A percentile compares a stretch with the other conserved stretches of the same genome.
Evolutionary conservation across 2,797 vertebrate species (phyloP).

Genomic region (Jordanella pulchra): DNA sequence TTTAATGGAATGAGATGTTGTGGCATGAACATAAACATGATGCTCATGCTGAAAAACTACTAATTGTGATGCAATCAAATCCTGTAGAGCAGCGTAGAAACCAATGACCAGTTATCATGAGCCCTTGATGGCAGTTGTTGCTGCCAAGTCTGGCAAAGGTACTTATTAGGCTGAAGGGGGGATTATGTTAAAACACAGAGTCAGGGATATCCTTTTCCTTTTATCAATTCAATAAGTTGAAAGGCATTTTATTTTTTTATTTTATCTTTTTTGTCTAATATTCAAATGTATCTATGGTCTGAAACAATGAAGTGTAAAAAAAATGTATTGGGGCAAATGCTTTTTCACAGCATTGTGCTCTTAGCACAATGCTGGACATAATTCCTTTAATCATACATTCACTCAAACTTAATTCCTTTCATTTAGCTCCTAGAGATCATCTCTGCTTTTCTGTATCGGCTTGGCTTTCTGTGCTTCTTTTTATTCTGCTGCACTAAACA

Average conservation of each 20-base stretch:
- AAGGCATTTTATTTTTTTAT: neutral
- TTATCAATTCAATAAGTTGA: neutral
- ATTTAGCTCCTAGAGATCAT: conserved; percentile 9
- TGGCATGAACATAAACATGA: neutral
- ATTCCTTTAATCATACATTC: conserved; percentile 9
- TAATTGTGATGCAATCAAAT: neutral
- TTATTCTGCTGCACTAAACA: conserved; percentile 41
- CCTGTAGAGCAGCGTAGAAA: neutral
- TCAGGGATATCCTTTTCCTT: neutral
- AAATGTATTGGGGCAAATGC: too few species aligned
- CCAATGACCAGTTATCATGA: neutral
- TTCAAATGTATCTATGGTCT: neutral
- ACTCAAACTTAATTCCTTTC: conserved; percentile 24
- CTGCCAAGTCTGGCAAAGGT: neutral
- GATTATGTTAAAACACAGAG: neutral
- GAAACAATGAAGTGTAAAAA: neutral
- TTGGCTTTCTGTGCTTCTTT: conserved; percentile 25
- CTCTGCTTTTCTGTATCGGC: conserved; percentile 14
- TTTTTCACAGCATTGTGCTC: too few species aligned
- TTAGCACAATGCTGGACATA: too few species aligned
- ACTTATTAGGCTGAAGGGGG: neutral
- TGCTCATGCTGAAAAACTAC: neutral
- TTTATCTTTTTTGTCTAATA: neutral
- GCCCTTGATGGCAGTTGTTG: neutral
- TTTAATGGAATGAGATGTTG: neutral